Percentiles rank a stretch among this genome's conserved stretches.
phyloP scores from a whole-genome alignment of 2,888 invertebrate species.

The Aporophyla nigra region DNA sequence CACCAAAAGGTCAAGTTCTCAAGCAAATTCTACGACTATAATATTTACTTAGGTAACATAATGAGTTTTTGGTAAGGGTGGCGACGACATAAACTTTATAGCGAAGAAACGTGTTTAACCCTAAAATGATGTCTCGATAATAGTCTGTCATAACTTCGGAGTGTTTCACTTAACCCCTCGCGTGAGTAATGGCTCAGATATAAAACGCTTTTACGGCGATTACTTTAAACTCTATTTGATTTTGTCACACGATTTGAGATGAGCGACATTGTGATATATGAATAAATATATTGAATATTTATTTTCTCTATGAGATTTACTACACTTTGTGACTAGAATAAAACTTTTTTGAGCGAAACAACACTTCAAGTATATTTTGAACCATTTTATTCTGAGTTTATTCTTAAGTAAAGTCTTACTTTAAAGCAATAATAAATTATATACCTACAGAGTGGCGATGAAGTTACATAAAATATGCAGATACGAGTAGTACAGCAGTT shows the following conservation, averaged over 20 bases:
- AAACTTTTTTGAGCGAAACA: neutral
- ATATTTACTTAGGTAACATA: slow-evolving; percentile 57
- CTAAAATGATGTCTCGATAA: slow-evolving; percentile 73
- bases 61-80: slow-evolving; percentile 55
- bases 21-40: slow-evolving; percentile 29
- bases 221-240: slow-evolving; percentile 59
- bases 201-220: slow-evolving; percentile 58
- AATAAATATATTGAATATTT: neutral
- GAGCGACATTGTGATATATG: slow-evolving; percentile 9
- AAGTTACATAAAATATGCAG: no score
- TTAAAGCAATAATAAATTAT: no score
- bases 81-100: slow-evolving; percentile 61
- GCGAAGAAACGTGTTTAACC: slow-evolving; percentile 68
- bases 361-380: no score
- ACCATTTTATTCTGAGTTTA: no score
- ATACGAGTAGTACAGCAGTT: no score
- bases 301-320: neutral
- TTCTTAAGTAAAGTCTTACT: no score
- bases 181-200: slow-evolving; percentile 63
- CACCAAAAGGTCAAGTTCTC: slow-evolving; percentile 30
- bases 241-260: slow-evolving; percentile 30
- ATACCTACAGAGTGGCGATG: no score
- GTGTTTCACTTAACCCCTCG: slow-evolving; percentile 67
- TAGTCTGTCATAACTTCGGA: slow-evolving; percentile 71
- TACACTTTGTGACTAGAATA: neutral